Percentiles rank a stretch among this genome's conserved stretches.
Conservation (phyloP, 53 echinoderm and acorn worm species). For the Stichopus horrens region DNA sequence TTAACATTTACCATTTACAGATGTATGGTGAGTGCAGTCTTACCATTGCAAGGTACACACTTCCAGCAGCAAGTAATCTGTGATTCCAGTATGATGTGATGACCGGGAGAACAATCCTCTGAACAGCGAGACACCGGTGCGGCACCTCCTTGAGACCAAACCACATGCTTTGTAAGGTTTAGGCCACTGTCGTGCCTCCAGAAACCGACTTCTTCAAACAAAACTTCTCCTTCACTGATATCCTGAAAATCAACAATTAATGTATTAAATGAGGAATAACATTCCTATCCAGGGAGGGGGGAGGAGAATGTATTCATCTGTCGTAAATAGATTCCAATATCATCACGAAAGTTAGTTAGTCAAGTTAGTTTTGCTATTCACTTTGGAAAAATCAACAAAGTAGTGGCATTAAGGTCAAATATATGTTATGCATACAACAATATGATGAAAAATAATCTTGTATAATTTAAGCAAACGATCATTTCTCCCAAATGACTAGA, state of each 20-base stretch:
- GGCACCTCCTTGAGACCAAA: slow-evolving; percentile 50
- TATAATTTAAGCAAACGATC: too few species aligned
- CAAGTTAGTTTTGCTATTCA: too few species aligned
- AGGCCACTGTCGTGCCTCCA: slow-evolving; percentile 72
- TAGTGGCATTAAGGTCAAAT: too few species aligned
- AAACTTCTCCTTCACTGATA: slow-evolving; percentile 32
- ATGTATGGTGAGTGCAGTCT: not conserved
- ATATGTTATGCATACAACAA: too few species aligned
- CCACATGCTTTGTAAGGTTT: slow-evolving; percentile 35
- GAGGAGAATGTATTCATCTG: too few species aligned
- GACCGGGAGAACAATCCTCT: slow-evolving; percentile 70
- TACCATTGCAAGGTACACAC: slow-evolving; percentile 78
- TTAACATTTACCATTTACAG: not conserved
- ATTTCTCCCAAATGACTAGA: too few species aligned
- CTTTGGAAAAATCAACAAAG: too few species aligned
- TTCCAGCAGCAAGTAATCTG: slow-evolving; percentile 80
- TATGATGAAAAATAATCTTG: too few species aligned
- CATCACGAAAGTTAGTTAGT: too few species aligned
- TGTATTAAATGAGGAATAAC: too few species aligned
- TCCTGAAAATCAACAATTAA: not conserved
- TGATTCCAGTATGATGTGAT: slow-evolving; percentile 40
- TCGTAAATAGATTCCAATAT: too few species aligned
- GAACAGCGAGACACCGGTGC: slow-evolving; percentile 79
- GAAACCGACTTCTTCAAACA: slow-evolving; percentile 62
- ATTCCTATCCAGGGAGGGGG: too few species aligned